Percentiles rank a stretch among this genome's conserved stretches.
These are phyloP conservation scores for Gonocerus acuteangulatus DNA, from an alignment of 2,888 invertebrate genomes.

Conservation along the genomic window DNA sequence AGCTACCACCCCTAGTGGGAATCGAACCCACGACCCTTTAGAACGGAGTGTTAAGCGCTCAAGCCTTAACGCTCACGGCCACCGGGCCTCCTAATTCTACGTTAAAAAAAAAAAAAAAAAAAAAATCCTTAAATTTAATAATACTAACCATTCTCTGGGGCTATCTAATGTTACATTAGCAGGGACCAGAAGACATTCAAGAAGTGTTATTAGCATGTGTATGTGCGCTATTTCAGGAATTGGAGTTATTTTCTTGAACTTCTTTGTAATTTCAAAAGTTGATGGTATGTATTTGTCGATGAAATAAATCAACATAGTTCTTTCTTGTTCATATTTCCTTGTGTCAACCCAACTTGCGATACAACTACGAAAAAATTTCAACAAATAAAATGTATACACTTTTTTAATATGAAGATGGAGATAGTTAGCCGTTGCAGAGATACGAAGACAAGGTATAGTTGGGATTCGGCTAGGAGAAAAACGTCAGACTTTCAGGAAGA, in stretches of 20 bases:
- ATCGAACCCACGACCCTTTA: no score
- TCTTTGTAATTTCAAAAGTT: constrained; percentile 64
- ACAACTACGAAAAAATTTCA: constrained; percentile 52
- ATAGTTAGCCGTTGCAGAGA: no score
- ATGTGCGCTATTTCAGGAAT: constrained; percentile 84
- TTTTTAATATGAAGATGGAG: no score
- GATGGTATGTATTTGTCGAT: constrained; percentile 90
- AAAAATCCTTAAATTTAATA: neutral
- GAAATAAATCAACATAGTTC: constrained; percentile 71
- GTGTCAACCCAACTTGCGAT: constrained; percentile 84
- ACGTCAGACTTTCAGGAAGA: no score
- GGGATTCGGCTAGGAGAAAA: no score
- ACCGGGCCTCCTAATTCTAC: no score
- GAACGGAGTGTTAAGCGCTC: no score
- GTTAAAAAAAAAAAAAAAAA: no score
- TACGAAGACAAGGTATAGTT: no score
- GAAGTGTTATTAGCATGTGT: constrained; percentile 74
- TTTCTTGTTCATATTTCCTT: constrained; percentile 61
- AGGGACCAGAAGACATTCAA: constrained; percentile 76
- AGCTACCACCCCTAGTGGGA: no score
- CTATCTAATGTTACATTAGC: constrained; percentile 76
- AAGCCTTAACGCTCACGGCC: no score
- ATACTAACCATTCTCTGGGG: constrained; percentile 69
- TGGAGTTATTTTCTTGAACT: constrained; percentile 83
- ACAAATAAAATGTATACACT: neutral